Evolutionary conservation across 2,113 vertebrate genomes (phyloP), one percentile per base, ranked within the genome.

Genomic region (Grantiella picta): DNA sequence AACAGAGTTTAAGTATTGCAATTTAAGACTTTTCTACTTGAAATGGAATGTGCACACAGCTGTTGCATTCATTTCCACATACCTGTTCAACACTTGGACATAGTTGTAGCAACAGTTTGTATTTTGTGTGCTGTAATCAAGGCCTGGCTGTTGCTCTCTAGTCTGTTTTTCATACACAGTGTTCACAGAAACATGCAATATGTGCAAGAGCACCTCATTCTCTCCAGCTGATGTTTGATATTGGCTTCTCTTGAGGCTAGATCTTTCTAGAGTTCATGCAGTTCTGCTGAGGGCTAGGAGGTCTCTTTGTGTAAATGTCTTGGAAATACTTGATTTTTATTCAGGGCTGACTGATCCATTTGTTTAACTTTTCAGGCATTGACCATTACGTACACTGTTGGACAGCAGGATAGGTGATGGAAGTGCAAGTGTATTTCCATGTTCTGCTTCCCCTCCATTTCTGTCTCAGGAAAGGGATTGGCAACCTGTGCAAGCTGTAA

Each of bases 41-140:
- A 42, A 72, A n/a, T n/a, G n/a, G 20, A 73, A 23, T 0, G 0
- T 61, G 31, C 8, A 8, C 13, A 18, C 25, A 49, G 2, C 45
- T 73, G 24, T 63, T 84, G 35, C 23, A 11, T 75, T 87, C 1
- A 11, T 68, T 59, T 75, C 56, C 15, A 44, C 1, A 0, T 66
- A 24, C 11, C 8, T 33, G 0, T 82, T 88, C 53, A 61, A 57
- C 73, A 29, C 33, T 83, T 40, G 45, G 28, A 13, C 44, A 4
- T 69, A 81, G 36, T 44, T 83, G 17, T 59, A 81, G 50, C 40
- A 70, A 9, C 24, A 68, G 10, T 21, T 22, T 10, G 1, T 84
- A 17, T 66, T 92, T 93, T 75, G 27, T 57, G n/a, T 85, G 38
- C 47, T 50, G 2, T 57, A 25, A 23, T 57, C 68, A 44, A 38